Percentiles rank a stretch among this genome's conserved stretches.
Evolutionary conservation across 2,797 vertebrate species (phyloP).

Genomic region (Anas georgica): DNA sequence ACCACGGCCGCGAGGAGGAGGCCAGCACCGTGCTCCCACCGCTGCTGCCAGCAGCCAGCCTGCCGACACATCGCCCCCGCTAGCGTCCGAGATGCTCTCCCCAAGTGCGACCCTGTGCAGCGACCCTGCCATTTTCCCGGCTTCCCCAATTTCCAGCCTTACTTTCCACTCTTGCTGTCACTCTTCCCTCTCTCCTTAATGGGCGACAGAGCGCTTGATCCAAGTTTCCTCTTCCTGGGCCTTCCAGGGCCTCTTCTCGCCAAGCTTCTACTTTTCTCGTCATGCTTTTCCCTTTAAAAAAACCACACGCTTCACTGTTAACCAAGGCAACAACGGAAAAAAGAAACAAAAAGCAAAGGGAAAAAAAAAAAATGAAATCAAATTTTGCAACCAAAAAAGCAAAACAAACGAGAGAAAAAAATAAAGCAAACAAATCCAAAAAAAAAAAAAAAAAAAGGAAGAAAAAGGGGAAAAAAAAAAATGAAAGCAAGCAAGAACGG

Average conservation of each 20-base stretch:
- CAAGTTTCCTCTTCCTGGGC: conserved; percentile 94
- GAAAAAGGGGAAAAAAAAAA: conserved; percentile 5
- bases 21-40: not conserved
- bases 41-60: not conserved
- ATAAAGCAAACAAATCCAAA: conserved; percentile 25
- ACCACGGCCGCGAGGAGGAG: not conserved
- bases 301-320: conserved; percentile 82
- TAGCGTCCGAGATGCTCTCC: conserved; percentile 60
- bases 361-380: not conserved
- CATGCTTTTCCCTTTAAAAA: conserved; percentile 88
- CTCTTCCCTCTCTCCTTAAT: conserved; percentile 87
- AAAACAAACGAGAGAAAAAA: not conserved
- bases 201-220: conserved; percentile 82
- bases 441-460: conserved; percentile 10
- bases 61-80: not conserved
- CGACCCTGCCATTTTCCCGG: conserved; percentile 58
- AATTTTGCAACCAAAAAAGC: conserved; percentile 50
- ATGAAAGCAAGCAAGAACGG: conserved; percentile 44
- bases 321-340: conserved; percentile 58
- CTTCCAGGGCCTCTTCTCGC: conserved; percentile 91
- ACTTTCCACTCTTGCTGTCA: conserved; percentile 91
- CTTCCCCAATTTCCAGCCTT: conserved; percentile 81
- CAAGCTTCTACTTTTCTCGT: conserved; percentile 93
- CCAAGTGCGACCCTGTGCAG: conserved; percentile 41
- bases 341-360: not conserved